A percentile compares a stretch with the other conserved stretches of the same genome.
These are phyloP conservation scores for Ypsolopha sequella DNA, from an alignment of 2,888 invertebrate genomes.

Conservation along the genomic window DNA sequence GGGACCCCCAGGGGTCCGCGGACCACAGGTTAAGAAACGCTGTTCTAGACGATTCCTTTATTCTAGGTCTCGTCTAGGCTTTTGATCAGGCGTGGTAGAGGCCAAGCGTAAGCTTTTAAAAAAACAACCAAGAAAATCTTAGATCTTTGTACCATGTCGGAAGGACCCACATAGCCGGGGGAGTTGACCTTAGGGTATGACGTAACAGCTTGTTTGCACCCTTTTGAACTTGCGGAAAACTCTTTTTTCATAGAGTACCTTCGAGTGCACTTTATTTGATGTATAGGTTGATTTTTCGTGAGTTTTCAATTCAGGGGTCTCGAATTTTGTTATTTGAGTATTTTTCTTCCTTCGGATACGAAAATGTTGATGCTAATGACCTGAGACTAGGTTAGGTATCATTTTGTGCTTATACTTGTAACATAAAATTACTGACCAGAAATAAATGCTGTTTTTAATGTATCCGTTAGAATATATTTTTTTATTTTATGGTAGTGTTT, in stretches of 20 bases:
- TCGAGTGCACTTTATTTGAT: not conserved
- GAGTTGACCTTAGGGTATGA: conserved; percentile 5
- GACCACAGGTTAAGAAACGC: too few species aligned
- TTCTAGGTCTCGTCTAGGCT: too few species aligned
- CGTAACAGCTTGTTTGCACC: conserved; percentile 6
- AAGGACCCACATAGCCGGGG: not conserved
- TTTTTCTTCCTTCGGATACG: not conserved
- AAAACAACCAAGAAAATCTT: too few species aligned
- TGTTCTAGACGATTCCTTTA: too few species aligned
- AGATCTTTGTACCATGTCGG: not conserved
- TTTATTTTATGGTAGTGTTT: not conserved
- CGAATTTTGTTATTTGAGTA: not conserved
- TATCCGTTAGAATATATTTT: not conserved
- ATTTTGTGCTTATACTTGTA: not conserved
- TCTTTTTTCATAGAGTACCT: not conserved
- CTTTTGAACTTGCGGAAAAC: conserved; percentile 3
- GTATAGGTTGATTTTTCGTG: not conserved
- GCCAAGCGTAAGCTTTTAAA: too few species aligned
- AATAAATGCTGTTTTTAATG: not conserved
- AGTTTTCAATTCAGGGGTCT: not conserved
- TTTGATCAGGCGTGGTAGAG: too few species aligned
- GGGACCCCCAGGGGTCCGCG: too few species aligned
- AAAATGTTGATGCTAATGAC: too few species aligned
- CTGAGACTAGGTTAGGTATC: too few species aligned
- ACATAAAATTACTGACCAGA: not conserved